These are phyloP conservation scores for Rhagium mordax DNA, from an alignment of 2,888 invertebrate species.

Conservation along the genomic window DNA sequence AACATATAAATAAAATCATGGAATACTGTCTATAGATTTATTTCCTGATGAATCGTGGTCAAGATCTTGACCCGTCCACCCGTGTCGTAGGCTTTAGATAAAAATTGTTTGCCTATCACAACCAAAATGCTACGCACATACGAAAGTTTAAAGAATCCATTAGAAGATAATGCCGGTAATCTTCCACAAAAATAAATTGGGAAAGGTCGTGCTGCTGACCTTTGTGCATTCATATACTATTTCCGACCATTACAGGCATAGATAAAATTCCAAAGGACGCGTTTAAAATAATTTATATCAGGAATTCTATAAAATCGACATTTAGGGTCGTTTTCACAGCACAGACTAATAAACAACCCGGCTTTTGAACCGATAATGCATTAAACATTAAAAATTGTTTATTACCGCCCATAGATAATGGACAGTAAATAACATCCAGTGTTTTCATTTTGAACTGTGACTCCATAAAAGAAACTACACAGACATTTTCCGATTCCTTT, in stretches of 20 bases:
- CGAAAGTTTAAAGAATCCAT: not conserved
- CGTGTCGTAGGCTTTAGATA: not conserved
- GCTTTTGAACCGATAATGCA: conserved; percentile 7
- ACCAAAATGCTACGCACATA: not conserved
- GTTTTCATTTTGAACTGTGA: not conserved
- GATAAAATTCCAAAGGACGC: conserved; percentile 18
- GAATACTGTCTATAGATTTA: too few species aligned
- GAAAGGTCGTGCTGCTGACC: conserved; percentile 3
- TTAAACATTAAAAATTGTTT: not conserved
- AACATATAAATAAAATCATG: too few species aligned
- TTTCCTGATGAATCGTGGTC: too few species aligned
- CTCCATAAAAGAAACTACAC: not conserved
- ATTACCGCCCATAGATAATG: not conserved
- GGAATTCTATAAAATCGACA: conserved; percentile 19
- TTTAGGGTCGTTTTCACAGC: conserved; percentile 22
- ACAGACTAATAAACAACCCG: conserved; percentile 10
- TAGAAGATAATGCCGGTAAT: not conserved
- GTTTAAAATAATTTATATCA: conserved; percentile 12
- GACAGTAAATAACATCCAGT: not conserved
- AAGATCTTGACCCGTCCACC: not conserved
- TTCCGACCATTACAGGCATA: not conserved
- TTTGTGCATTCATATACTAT: not conserved
- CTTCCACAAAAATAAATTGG: not conserved
- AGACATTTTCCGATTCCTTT: not conserved
- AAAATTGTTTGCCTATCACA: not conserved